Conservation (phyloP, 2,888 invertebrate species). For the Mesoligia furuncula region DNA sequence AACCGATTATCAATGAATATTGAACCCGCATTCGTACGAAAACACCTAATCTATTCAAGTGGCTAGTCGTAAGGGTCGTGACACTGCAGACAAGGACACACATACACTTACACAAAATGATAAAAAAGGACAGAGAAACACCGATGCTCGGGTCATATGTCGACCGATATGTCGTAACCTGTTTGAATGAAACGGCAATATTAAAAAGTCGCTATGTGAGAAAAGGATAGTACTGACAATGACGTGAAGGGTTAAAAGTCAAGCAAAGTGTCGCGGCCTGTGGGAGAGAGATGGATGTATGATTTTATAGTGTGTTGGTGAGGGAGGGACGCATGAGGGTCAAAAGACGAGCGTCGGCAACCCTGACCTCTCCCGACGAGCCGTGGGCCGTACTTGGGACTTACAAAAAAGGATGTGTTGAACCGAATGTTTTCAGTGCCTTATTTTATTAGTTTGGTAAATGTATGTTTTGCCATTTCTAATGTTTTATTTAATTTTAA, state of each 20-base stretch:
- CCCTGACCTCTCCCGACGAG: constrained; percentile 87
- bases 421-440: constrained; percentile 52
- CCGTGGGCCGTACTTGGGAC: constrained; percentile 82
- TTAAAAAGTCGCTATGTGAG: constrained; percentile 68
- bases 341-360: constrained; percentile 89
- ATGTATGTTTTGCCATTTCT: not conserved
- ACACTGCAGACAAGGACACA: constrained; percentile 82
- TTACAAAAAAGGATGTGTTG: constrained; percentile 61
- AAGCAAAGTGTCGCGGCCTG: constrained; percentile 89
- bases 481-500: not conserved
- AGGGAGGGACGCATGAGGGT: constrained; percentile 80
- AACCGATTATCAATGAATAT: constrained; percentile 89
- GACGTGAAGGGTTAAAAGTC: constrained; percentile 89
- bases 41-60: constrained; percentile 90
- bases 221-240: constrained; percentile 84
- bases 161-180: constrained; percentile 90
- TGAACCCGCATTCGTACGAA: constrained; percentile 86
- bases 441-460: constrained; percentile 17
- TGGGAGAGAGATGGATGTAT: constrained; percentile 76
- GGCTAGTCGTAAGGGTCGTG: constrained; percentile 88
- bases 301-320: constrained; percentile 71
- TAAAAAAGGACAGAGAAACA: constrained; percentile 79
- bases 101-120: constrained; percentile 73
- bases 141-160: constrained; percentile 87
- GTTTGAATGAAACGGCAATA: constrained; percentile 82